These are phyloP conservation scores for Megalonaias nervosa DNA, from an alignment of 1,140 invertebrate genomes.

Conservation along the genomic window DNA sequence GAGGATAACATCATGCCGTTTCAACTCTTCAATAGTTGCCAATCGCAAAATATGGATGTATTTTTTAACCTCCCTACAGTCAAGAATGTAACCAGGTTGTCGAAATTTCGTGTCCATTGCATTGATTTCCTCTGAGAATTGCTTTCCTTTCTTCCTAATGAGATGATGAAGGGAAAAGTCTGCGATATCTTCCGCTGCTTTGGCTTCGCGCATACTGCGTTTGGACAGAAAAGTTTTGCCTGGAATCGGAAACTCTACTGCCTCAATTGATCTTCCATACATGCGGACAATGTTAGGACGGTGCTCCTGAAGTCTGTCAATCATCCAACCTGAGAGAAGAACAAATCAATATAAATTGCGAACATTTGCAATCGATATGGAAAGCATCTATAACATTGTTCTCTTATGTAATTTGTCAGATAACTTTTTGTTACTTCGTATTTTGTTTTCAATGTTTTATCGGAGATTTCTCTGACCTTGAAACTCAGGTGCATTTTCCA, in stretches of 20 bases:
- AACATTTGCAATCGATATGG: too few species aligned
- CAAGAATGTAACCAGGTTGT: constrained; percentile 1
- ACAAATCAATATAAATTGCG: neutral
- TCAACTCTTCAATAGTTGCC: constrained; percentile 40
- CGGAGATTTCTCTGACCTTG: too few species aligned
- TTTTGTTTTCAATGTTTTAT: too few species aligned
- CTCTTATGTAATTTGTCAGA: too few species aligned
- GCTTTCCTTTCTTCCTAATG: constrained; percentile 46
- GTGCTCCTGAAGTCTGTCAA: constrained; percentile 25
- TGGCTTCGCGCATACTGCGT: constrained; percentile 18
- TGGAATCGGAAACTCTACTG: constrained; percentile 49
- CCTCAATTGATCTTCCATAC: constrained; percentile 49
- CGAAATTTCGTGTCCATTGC: constrained; percentile 39
- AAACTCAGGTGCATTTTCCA: too few species aligned
- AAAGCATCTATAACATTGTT: too few species aligned
- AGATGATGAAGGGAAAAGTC: constrained; percentile 49
- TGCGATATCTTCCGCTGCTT: constrained; percentile 29
- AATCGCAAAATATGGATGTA: constrained; percentile 37
- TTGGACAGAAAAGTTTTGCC: constrained; percentile 25
- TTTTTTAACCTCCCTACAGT: constrained; percentile 18
- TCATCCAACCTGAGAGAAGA: constrained; percentile 41
- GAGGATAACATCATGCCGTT: constrained; percentile 44
- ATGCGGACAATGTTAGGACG: constrained; percentile 51
- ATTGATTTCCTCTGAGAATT: constrained; percentile 41
- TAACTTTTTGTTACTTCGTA: too few species aligned